These are phyloP conservation scores for Mareca penelope DNA, from an alignment of 2,797 vertebrate species.

Conservation along the genomic window DNA sequence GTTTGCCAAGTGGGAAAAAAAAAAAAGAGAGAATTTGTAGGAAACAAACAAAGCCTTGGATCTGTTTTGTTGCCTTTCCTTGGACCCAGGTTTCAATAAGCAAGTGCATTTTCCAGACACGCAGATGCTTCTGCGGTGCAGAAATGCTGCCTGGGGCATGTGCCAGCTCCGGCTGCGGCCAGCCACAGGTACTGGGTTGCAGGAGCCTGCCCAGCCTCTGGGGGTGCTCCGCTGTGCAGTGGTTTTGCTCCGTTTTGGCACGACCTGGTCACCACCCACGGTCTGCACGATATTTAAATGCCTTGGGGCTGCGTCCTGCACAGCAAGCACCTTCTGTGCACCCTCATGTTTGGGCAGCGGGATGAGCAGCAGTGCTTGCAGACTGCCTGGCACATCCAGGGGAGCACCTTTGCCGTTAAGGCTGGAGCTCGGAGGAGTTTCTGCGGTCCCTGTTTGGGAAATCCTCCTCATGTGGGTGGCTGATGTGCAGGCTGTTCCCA, in stretches of 20 bases:
- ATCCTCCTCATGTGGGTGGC: neutral
- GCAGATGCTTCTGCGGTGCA: accelerated
- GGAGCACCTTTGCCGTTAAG: neutral
- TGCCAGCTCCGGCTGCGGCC: too few species aligned
- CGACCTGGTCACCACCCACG: neutral
- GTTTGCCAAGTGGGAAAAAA: constrained; percentile 33
- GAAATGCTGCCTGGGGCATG: neutral
- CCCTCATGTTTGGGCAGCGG: neutral
- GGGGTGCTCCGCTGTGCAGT: neutral
- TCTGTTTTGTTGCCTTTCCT: constrained; percentile 11
- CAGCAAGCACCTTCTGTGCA: neutral
- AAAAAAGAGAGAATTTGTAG: neutral
- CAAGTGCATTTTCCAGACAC: constrained; percentile 31
- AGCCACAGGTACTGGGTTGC: neutral
- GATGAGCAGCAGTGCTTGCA: neutral
- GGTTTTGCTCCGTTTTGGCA: neutral
- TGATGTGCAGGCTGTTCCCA: neutral
- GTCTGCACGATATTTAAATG: neutral
- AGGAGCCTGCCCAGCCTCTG: neutral
- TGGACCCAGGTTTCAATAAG: neutral
- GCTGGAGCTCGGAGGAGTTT: neutral
- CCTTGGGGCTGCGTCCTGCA: neutral
- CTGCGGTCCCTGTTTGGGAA: neutral
- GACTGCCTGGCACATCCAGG: neutral
- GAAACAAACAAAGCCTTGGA: neutral